phyloP scores from a whole-genome alignment of 2,888 invertebrate genomes.

The Andrena flavipes region DNA sequence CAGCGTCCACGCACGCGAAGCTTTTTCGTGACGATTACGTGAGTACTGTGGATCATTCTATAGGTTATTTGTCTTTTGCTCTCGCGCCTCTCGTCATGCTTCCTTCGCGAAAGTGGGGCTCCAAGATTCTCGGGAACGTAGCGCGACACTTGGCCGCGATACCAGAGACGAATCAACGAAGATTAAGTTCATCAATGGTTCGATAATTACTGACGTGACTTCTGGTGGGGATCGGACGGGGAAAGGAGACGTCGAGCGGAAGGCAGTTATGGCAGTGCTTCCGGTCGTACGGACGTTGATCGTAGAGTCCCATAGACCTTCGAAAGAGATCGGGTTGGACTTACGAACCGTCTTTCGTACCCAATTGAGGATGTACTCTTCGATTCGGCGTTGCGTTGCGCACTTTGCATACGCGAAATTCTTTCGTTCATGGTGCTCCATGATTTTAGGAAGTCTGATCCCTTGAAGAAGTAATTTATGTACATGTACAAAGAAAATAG shows the following conservation, averaged over 20 bases:
- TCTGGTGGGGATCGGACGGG: conserved; percentile 54
- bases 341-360: conserved; percentile 47
- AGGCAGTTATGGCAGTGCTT: conserved; percentile 80
- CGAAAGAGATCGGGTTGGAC: conserved; percentile 70
- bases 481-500: not conserved
- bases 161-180: conserved; percentile 32
- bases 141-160: conserved; percentile 1
- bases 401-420: not conserved
- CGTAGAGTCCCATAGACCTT: conserved; percentile 71
- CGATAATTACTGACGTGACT: conserved; percentile 70
- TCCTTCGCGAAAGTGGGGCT: not conserved
- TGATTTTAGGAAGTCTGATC: not conserved
- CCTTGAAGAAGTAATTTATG: too few relatives aligned
- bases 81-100: conserved; percentile 1
- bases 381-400: not conserved
- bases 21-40: conserved; percentile 85
- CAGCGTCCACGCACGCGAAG: conserved; percentile 84
- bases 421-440: not conserved
- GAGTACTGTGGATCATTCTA: conserved; percentile 78
- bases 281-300: conserved; percentile 77
- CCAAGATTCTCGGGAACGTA: not conserved
- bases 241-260: conserved; percentile 76
- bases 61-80: not conserved
- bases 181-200: conserved; percentile 66
- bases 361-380: conserved; percentile 10